Percentiles rank a stretch among this genome's conserved stretches.
Conservation (phyloP, 2,797 vertebrate species). For the Sebastes cheni region DNA sequence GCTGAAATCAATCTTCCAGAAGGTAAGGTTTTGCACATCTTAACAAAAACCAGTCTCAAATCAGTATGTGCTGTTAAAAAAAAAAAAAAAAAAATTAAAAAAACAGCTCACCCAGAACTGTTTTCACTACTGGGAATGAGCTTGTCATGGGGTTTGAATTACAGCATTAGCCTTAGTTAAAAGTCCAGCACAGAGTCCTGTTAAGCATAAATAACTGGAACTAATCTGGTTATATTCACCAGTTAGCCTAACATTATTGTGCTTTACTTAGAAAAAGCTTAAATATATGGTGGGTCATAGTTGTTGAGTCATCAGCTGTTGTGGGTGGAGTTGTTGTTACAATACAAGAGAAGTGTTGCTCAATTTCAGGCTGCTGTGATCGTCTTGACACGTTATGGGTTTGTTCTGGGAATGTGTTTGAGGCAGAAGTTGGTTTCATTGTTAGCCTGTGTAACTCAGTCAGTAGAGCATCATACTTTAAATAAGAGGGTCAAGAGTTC, state of each 20-base stretch:
- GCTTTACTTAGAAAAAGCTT: not conserved
- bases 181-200: conserved; percentile 1
- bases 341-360: not conserved
- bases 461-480: not conserved
- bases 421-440: not conserved
- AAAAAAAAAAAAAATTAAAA: too few relatives aligned
- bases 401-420: not conserved
- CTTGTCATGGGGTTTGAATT: conserved; percentile 64
- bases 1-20: conserved; percentile 92
- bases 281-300: not conserved
- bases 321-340: not conserved
- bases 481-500: not conserved
- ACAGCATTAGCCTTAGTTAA: conserved; percentile 23
- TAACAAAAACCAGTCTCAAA: not conserved
- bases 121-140: not conserved
- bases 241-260: not conserved
- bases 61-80: not conserved
- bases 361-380: not conserved
- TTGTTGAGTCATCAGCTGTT: not conserved
- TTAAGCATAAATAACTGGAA: not conserved
- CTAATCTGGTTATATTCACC: not conserved
- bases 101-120: not conserved
- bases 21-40: conserved; percentile 82
- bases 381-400: not conserved
- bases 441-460: not conserved